phyloP scores from a whole-genome alignment of 2,797 vertebrate genomes.

The Trichosurus vulpecula region DNA sequence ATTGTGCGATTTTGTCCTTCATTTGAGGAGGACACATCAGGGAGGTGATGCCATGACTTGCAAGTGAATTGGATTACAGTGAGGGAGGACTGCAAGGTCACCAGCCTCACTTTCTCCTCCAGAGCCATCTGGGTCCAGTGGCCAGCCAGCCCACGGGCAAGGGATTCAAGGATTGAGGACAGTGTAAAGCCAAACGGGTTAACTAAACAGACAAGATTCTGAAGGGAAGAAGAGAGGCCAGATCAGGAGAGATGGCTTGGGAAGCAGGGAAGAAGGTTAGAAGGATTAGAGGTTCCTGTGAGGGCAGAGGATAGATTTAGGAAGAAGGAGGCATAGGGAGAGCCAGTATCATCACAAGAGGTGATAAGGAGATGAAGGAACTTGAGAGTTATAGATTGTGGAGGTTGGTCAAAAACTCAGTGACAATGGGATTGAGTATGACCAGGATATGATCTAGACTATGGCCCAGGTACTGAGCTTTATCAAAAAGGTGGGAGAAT shows the following conservation, averaged over 20 bases:
- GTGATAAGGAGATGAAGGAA: neutral
- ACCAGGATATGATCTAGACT: neutral
- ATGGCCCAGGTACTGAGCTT: neutral
- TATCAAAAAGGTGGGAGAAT: neutral
- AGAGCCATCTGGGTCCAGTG: too few relatives aligned
- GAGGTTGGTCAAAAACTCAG: neutral
- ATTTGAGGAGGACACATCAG: too few relatives aligned
- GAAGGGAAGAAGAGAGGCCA: neutral
- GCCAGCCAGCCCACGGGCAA: neutral
- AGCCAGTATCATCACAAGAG: neutral
- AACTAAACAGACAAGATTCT: neutral
- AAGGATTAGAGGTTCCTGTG: neutral
- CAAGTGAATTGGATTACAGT: too few relatives aligned
- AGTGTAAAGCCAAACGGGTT: neutral
- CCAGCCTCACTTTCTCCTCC: too few relatives aligned
- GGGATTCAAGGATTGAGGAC: neutral
- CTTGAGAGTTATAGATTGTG: neutral
- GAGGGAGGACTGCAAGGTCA: too few relatives aligned
- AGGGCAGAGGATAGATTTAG: neutral
- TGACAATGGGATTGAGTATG: neutral
- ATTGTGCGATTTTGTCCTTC: too few relatives aligned
- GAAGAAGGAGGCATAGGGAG: neutral
- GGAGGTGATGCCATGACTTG: too few relatives aligned
- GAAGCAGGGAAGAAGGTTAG: neutral
- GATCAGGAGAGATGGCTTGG: neutral